Evolutionary conservation across 2,888 invertebrate species (phyloP).

Genomic region (Chironomus riparius): DNA sequence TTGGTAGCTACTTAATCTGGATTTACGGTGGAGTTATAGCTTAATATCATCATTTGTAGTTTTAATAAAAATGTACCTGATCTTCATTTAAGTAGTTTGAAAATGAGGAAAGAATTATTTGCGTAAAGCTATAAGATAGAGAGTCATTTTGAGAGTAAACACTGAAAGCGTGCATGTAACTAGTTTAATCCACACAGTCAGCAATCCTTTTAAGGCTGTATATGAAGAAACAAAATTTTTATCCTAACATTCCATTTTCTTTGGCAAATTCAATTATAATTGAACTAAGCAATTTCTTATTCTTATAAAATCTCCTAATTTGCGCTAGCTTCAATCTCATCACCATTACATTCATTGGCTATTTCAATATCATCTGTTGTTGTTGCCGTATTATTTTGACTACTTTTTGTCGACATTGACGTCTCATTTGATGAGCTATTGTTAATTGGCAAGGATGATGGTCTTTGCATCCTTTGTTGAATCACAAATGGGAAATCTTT

Average conservation of each 20-base stretch:
- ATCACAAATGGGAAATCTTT: conserved; percentile 42
- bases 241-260: neutral
- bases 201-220: neutral
- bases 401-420: neutral
- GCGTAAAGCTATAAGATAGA: neutral
- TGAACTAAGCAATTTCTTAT: neutral
- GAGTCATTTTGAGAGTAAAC: neutral
- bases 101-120: neutral
- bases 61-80: no score
- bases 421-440: conserved; percentile 31
- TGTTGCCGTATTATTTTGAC: neutral
- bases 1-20: no score
- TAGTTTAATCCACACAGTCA: neutral
- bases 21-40: no score
- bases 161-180: neutral
- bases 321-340: neutral
- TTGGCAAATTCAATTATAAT: neutral
- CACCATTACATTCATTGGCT: neutral
- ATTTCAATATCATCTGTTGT: neutral
- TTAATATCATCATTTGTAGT: no score
- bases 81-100: neutral
- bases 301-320: neutral
- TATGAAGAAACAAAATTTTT: neutral
- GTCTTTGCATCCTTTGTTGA: conserved; percentile 35
- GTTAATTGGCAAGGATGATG: conserved; percentile 38